Evolutionary conservation across 2,888 invertebrate genomes (phyloP), one percentile per base, ranked within the genome.

Genomic region (Salpingus planirostris): DNA sequence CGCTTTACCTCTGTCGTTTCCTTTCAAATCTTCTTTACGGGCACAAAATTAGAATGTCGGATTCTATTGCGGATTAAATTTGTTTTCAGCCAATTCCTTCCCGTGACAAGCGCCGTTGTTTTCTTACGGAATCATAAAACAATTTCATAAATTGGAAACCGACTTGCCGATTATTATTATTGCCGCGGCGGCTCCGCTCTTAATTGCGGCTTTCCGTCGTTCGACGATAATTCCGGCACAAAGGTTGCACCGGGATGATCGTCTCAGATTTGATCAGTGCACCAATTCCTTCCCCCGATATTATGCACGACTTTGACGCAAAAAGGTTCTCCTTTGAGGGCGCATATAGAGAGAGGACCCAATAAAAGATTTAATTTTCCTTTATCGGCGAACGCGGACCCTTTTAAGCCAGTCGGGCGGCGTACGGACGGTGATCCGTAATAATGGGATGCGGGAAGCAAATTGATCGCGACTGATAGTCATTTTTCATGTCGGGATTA

Each of bases 401-500:
- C 11, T 6, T 18, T 12, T 24, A 11, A 24, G 24, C 24, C 11
- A 24, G 24, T 24, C 3, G 11, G 11, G 8, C 18, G 18, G 8
- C 5, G 8, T 18, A 18, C n/a, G n/a, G 8, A 18, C 8, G 18
- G 18, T 18, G 18, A 15, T 23, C 11, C 30, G 24, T 2, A 13
- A 8, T 24, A 30, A 30, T 31, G 27, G 28, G 33, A 29, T 36
- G 32, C 33, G 29, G 31, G 30, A 34, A 15, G 38, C 25, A 42
- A 43, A 44, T 44, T 40, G 36, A 40, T 31, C 26, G 42, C 29
- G 40, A 42, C 33, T 34, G 38, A 33, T 40, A 31, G 33, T 42
- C 38, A 45, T 43, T 47, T 47, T 43, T 43, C 43, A 40, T 40
- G 42, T 38, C 37, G 21, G 40, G 28, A 38, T 38, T 38, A 40